Percentiles rank a stretch among this genome's conserved stretches.
phyloP scores from a whole-genome alignment of 1,140 invertebrate species.

The Neuroterus valhalla region DNA sequence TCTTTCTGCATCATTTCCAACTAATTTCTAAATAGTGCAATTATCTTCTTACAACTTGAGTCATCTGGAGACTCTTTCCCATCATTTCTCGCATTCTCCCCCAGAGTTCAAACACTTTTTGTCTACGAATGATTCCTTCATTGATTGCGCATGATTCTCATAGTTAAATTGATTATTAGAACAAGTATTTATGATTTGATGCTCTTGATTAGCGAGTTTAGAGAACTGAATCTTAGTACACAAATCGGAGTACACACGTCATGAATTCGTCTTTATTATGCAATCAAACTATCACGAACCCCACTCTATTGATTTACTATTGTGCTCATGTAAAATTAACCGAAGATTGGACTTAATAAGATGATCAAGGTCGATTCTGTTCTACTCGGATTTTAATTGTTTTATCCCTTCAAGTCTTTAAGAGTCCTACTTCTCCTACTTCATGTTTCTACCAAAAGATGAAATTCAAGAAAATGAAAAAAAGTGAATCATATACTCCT shows the following conservation, averaged over 20 bases:
- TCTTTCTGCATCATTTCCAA: constrained; percentile 9
- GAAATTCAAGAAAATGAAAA: too few species aligned
- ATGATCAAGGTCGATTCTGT: background rate
- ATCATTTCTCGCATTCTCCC: constrained; percentile 3
- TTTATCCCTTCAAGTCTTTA: too few species aligned
- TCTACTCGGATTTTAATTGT: background rate
- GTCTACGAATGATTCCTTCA: background rate
- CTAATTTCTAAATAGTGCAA: background rate
- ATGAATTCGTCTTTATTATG: constrained; percentile 55
- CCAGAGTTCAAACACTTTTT: background rate
- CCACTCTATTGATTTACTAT: constrained; percentile 48
- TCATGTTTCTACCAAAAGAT: too few species aligned
- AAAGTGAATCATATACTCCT: too few species aligned
- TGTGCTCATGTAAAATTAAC: constrained; percentile 10
- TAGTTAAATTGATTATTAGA: too few species aligned
- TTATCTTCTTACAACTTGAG: constrained; percentile 9
- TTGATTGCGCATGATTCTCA: too few species aligned
- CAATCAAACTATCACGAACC: constrained; percentile 53
- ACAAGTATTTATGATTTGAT: too few species aligned
- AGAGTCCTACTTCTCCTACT: too few species aligned
- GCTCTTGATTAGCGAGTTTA: too few species aligned
- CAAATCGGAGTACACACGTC: background rate
- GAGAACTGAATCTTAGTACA: background rate
- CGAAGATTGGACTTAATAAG: background rate
- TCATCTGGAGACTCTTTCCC: background rate